Conservation (phyloP, 2,113 vertebrate genomes). For the Clarias gariepinus region DNA sequence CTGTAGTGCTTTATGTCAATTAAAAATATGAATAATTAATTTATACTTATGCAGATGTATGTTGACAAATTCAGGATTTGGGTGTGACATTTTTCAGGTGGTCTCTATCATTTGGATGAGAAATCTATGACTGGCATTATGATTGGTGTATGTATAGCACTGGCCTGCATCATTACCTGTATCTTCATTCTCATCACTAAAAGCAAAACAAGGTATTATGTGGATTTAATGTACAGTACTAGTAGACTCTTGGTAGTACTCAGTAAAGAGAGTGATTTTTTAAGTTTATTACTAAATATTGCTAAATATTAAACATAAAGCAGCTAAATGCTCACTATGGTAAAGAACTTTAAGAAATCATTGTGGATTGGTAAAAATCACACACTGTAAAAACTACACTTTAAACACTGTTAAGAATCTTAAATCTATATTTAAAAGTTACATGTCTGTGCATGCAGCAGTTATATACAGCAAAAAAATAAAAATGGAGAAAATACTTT, state of each 20-base stretch:
- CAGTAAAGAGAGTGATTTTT: too few species aligned
- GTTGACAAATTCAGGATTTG: background rate
- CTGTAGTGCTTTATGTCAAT: background rate
- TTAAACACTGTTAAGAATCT: background rate
- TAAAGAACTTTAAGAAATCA: too few species aligned
- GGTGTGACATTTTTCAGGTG: constrained; percentile 67
- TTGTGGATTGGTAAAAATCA: too few species aligned
- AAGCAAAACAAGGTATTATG: constrained; percentile 86
- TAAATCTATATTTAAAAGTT: background rate
- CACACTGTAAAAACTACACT: background rate
- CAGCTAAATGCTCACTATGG: background rate
- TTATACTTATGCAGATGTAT: background rate
- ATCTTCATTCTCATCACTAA: constrained; percentile 88
- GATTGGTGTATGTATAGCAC: constrained; percentile 90
- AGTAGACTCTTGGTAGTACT: too few species aligned
- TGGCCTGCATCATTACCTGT: constrained; percentile 91
- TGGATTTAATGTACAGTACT: background rate
- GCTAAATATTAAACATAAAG: background rate
- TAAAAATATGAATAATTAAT: background rate
- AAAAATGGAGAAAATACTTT: background rate
- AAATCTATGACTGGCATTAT: constrained; percentile 92
- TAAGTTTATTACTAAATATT: too few species aligned
- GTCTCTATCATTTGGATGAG: constrained; percentile 87
- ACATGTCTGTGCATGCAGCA: background rate
- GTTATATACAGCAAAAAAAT: background rate